Conservation (phyloP, 2,797 vertebrate genomes). For the Acanthis flammea region DNA sequence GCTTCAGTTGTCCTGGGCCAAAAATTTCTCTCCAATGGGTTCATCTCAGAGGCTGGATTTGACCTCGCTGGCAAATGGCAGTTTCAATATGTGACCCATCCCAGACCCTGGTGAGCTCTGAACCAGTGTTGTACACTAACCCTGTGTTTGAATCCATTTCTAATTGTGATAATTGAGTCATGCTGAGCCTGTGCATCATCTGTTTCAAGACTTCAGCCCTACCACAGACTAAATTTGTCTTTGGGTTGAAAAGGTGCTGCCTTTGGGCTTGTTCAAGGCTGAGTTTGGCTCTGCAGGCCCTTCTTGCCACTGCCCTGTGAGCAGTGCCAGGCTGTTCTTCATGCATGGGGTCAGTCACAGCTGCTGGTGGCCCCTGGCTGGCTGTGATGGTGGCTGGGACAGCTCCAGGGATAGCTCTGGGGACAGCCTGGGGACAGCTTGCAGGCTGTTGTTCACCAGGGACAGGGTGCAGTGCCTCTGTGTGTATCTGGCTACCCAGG, state of each 20-base stretch:
- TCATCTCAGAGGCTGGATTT: background rate
- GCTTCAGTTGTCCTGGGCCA: background rate
- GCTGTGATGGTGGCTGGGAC: background rate
- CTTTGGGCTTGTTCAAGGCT: background rate
- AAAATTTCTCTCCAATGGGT: background rate
- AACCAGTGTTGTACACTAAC: background rate
- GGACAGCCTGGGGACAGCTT: background rate
- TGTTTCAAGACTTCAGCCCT: background rate
- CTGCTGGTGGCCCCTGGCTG: fast-evolving
- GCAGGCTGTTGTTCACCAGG: background rate
- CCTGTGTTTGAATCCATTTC: background rate
- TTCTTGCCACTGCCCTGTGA: background rate
- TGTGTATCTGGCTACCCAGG: background rate
- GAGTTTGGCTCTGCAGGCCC: background rate
- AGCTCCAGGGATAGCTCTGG: background rate
- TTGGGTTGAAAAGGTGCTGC: background rate
- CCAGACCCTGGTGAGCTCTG: background rate
- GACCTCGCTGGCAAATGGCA: background rate
- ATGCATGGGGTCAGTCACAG: background rate
- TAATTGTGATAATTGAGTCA: background rate
- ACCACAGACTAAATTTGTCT: background rate
- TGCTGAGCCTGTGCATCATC: background rate
- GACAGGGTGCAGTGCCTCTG: background rate
- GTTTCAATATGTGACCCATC: background rate
- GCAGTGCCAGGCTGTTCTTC: background rate